A percentile compares a stretch with the other conserved stretches of the same genome.
phyloP scores from a whole-genome alignment of 2,888 invertebrate species.

The Andrena bicolor region DNA sequence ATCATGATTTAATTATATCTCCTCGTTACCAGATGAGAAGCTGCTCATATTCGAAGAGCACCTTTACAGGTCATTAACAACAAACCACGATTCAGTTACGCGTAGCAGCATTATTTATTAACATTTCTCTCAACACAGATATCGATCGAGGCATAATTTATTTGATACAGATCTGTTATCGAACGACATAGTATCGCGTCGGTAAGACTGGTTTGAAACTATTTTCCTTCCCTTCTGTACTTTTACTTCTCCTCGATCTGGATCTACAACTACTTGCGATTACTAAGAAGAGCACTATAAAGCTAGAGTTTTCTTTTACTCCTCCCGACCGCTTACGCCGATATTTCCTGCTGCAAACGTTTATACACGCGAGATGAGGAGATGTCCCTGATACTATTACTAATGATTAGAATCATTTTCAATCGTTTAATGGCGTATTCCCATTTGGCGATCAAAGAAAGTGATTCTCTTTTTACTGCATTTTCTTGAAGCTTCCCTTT shows the following conservation, averaged over 20 bases:
- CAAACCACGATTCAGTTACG: background rate
- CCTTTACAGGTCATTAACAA: background rate
- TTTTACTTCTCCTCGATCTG: constrained; percentile 39
- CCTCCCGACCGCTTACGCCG: constrained; percentile 2
- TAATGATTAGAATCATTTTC: background rate
- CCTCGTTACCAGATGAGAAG: background rate
- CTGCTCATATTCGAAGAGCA: background rate
- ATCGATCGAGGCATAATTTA: constrained; percentile 11
- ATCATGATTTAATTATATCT: too few relatives aligned
- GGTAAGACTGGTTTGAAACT: constrained; percentile 38
- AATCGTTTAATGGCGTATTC: background rate
- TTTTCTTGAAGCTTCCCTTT: too few relatives aligned
- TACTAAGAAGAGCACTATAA: constrained; percentile 37
- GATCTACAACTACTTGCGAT: constrained; percentile 36
- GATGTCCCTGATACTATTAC: background rate
- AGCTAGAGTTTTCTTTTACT: constrained; percentile 31
- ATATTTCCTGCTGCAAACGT: background rate
- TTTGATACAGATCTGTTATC: constrained; percentile 38
- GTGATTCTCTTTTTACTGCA: too few relatives aligned
- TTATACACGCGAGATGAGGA: background rate
- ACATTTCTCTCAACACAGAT: background rate
- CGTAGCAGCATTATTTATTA: background rate
- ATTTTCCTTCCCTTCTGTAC: constrained; percentile 29
- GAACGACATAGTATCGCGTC: constrained; percentile 7
- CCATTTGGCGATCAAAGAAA: too few relatives aligned